Evolutionary conservation across 2,113 vertebrate species (phyloP), one percentile per base, ranked within the genome.

Genomic region (Connochaetes taurinus): DNA sequence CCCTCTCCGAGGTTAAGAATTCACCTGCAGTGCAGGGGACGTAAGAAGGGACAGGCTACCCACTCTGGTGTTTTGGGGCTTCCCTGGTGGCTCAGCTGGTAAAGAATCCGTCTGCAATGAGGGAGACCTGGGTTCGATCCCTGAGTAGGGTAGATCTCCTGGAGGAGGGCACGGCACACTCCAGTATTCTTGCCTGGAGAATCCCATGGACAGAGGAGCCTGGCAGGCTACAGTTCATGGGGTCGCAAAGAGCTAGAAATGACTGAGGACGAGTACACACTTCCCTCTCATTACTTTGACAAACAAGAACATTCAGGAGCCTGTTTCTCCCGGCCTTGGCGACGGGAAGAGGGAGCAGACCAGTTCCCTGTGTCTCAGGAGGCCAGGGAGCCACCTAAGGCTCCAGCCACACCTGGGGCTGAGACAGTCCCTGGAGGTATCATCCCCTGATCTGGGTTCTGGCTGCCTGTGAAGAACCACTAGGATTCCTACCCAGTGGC

Each of bases 271-370:
- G 1, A 40, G n/a, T 19, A 23, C 0, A 6, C 6, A 5, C 74
- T 45, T 0, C 1, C 3, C 45, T 45, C 85, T 80, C 31, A 0
- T 33, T 5, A 43, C 81, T 7, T 60, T 62, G 50, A 53, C 1
- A 0, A 53, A n/a, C 16, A 21, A 67, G 67, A 60, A 50, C 45
- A 0, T 5, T 8, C 9, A 3, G 27, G 13, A 23, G n/a, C 27
- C 4, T 0, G 16, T 2, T 58, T 50, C 58, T 21, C 53, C 1
- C 1, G 0, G 9, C 67, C 19, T 0, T 40, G 55, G 23, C 1
- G 5, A 11, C 2, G 7, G 33, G 76, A 6, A 36, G 23, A 12
- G 8, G n/a, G 19, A 33, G 25, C 67, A 7, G 29, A 40, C 53
- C 19, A 0, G 1, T 5, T 0, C 6, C 78, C 53, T 1, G 17